A percentile compares a stretch with the other conserved stretches of the same genome.
Conservation (phyloP, 53 echinoderm and acorn worm species). For the Pentamera pediparva region DNA sequence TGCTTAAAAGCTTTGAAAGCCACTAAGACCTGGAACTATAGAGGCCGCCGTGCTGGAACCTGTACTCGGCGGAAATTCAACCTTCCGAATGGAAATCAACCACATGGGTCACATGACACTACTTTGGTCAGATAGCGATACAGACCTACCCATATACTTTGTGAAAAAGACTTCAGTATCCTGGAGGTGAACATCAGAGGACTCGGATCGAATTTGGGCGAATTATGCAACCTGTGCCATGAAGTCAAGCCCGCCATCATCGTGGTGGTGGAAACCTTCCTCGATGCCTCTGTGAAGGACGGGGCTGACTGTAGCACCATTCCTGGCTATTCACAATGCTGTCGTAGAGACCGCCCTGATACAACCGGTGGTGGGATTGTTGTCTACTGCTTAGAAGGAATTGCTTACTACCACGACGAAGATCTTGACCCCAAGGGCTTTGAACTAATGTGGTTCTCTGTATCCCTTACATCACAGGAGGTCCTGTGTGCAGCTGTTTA, state of each 20-base stretch:
- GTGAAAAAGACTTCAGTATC: slow-evolving; percentile 13
- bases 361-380: slow-evolving; percentile 39
- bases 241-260: slow-evolving; percentile 26
- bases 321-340: slow-evolving; percentile 41
- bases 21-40: no score
- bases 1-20: no score
- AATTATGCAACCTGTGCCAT: slow-evolving; percentile 26
- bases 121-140: no score
- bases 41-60: no score
- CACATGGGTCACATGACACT: no score
- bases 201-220: slow-evolving; percentile 27
- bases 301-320: slow-evolving; percentile 38
- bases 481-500: slow-evolving; percentile 47
- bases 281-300: slow-evolving; percentile 21
- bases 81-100: no score
- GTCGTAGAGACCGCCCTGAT: slow-evolving; percentile 36
- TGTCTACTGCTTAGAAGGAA: slow-evolving; percentile 40
- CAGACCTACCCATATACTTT: slow-evolving; percentile 35
- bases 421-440: slow-evolving; percentile 35
- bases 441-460: slow-evolving; percentile 52
- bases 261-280: slow-evolving; percentile 33
- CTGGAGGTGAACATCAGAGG: slow-evolving; percentile 41
- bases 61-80: no score
- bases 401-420: slow-evolving; percentile 35
- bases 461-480: slow-evolving; percentile 50